Evolutionary conservation across 2,113 vertebrate species (phyloP).

Genomic region (Ctenodactylus gundi): DNA sequence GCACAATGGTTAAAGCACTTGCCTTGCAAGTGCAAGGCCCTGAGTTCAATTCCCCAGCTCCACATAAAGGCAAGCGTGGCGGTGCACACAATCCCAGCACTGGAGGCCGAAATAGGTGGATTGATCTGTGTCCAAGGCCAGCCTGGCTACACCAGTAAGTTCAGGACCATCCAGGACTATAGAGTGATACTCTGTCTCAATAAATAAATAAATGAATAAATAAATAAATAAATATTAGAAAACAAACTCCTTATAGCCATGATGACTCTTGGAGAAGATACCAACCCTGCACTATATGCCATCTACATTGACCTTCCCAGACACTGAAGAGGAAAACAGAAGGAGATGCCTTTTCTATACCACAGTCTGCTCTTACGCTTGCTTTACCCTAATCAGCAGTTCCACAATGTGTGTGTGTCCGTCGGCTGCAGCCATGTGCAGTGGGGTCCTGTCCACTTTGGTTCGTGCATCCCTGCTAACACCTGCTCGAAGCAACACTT

Average conservation of each 20-base stretch:
- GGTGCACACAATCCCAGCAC: too few relatives aligned
- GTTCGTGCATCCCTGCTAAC: conserved; percentile 95
- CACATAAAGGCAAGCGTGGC: too few relatives aligned
- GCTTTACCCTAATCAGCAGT: conserved; percentile 90
- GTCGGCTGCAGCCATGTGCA: conserved; percentile 94
- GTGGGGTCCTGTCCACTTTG: conserved; percentile 94
- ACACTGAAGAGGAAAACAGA: neutral
- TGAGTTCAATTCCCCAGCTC: too few relatives aligned
- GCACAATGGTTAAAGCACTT: too few relatives aligned
- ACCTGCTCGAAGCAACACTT: conserved; percentile 93
- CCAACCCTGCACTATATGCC: neutral
- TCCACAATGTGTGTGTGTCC: conserved; percentile 92
- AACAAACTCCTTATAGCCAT: conserved; percentile 7
- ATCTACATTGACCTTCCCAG: neutral
- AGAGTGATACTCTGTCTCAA: too few relatives aligned
- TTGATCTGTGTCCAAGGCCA: too few relatives aligned
- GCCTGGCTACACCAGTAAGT: too few relatives aligned
- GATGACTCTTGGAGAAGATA: conserved; percentile 2
- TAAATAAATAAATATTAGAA: too few relatives aligned
- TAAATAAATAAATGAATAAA: too few relatives aligned
- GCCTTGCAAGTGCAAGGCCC: too few relatives aligned
- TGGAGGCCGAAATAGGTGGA: neutral
- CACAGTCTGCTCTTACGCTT: neutral
- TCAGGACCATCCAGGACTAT: too few relatives aligned
- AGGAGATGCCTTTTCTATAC: neutral